Evolutionary conservation across 2,888 invertebrate species (phyloP), one percentile per base, ranked within the genome.

Genomic region (Lasioglossum morio): DNA sequence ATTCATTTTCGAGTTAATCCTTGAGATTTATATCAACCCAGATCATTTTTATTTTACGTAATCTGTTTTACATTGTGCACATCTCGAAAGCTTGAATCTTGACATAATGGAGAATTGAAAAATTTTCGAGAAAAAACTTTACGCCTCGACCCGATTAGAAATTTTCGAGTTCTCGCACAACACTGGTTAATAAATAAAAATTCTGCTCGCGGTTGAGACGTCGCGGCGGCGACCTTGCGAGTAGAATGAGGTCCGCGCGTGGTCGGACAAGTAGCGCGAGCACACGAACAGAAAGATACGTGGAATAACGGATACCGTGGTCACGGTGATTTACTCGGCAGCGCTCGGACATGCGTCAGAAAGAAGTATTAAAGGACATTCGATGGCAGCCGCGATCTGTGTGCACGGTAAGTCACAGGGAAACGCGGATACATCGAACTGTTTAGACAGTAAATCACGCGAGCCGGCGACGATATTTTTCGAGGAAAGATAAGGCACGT

Each of bases 331-430:
- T 70, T 70, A 70, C 70, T 37, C n/a, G 14, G 12, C 10, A n/a
- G 37, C 40, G n/a, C n/a, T 69, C 23, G 23, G 37, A n/a, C n/a
- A 40, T n/a, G 37, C 40, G n/a, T 40, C 70, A 40, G 40, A 40
- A n/a, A 70, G 70, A 70, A 70, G 37, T 27, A 63, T 60, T 37
- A 57, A 73, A 72, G 43, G 72, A n/a, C 40, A 43, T 16, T 43
- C 37, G 70, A 70, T 40, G 85, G 92, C 92, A 91, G 91, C 92
- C 43, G 40, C 34, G 27, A 57, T 82, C 57, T 82, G 77, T 82
- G 77, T 84, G 77, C 66, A 16, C 30, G 19, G 73, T 84, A 82
- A 77, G 53, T 77, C 83, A 69, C 34, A 16, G 76, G 23, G 46
- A 72, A 84, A 77, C 46, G 72, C 53, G 53, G 82, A 37, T 57